Base-by-base conservation (phyloP, 2,888 invertebrate species). In the Microplitis manilae region DNA sequence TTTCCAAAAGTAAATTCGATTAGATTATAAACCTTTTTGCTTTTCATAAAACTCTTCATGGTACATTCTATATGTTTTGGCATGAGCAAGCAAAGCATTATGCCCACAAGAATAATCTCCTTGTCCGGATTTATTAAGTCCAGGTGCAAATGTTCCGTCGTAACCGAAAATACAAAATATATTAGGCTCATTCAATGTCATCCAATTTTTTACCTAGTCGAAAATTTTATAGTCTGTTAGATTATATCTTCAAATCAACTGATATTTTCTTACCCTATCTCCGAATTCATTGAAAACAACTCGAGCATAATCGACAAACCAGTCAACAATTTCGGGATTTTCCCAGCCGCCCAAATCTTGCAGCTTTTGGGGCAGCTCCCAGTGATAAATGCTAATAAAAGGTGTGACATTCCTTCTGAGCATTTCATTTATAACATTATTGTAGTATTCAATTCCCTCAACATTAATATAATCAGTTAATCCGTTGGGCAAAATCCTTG, bases 181-280 rank as follows among this genome's bases (percentile, higher is more conserved):
- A 90, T 91, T 92, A 1, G 95, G 95, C 85, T 96, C 96, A 86
- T 96, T 96, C 81, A 96, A 92, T 0, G 96, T 96, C 13, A 94
- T 92, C 95, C 96, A 96, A 79, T 92, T 91, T 81, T 87, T 87
- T 1, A 86, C 84, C 84, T 85, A 39, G 39, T 13, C 50, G 1
- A 1, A 50, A 50, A 50, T 50, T 50, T 50, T 13, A 1, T 9
- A 50, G 13, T 9, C 8, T 4, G 1, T 50, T 9, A 13, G 5
- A 6, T 6, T 8, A 38, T 2, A 41, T 9, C 38, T 38, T 62
- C 71, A n/a, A 60, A 30, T 30, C 30, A 30, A 30, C 30, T 30
- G 30, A 30, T 30, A 30, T 30, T 30, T 7, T 13, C 5, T 68
- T 94, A 93, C 85, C 92, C 92, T 85, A 92, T 79, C 92, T 1